Evolutionary conservation across 2,113 vertebrate genomes (phyloP), one percentile per base, ranked within the genome.

Genomic region (Syrrhaptes paradoxus): DNA sequence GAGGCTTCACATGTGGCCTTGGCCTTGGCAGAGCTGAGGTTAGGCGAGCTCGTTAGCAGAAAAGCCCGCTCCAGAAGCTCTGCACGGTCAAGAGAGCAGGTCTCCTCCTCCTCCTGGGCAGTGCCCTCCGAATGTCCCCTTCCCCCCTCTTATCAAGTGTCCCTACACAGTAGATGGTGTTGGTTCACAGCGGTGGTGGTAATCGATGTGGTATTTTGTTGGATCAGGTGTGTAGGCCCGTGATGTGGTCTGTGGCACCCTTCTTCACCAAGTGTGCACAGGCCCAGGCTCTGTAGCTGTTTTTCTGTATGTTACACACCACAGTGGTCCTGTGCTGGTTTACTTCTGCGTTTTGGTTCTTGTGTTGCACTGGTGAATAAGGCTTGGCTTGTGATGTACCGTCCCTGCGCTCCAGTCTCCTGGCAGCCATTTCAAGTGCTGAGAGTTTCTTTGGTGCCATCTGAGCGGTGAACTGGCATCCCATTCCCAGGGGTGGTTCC

Each of bases 241-340:
- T 0, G 0, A 41, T 21, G 45, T 49, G 36, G 13, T 34, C 3
- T 4, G 9, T 2, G 0, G 49, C 28, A 16, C 36, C 22, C 59
- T 74, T 38, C 43, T 43, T 31, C 29, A 15, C 31, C 14, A 34
- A 17, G 16, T 9, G 17, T 20, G 55, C 9, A 0, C 8, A 52
- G 48, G 52, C 68, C 43, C 22, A 15, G 55, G 13, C 36, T 68
- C n/a, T 6, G 0, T 7, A 28, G 58, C 66, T 61, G 17, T 11
- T 41, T 78, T 77, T 59, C 52, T 62, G 31, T 36, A 15, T 1
- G 0, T 24, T 20, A 16, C 11, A 13, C 8, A 1, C 13, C 18
- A 29, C 36, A 46, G 36, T 20, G 7, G 45, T 72, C 25, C 74
- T 48, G n/a, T 20, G 28, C n/a, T 48, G 28, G 10, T 87, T 65